Base-by-base conservation (phyloP, 2,888 invertebrate genomes). In the Caenorhabditis sulstoni region DNA sequence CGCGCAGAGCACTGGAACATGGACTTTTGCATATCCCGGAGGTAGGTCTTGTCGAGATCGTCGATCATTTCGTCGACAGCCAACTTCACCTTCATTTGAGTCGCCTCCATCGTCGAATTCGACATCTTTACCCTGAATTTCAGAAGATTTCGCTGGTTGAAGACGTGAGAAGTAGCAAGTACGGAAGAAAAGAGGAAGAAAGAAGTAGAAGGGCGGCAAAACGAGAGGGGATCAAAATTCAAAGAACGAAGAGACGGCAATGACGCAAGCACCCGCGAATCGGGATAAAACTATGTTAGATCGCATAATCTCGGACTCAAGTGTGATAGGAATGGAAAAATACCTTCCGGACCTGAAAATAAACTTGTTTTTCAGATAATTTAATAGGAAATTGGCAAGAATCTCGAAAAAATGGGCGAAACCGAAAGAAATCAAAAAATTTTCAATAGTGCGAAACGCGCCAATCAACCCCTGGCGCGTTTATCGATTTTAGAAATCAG, bases 1-100 rank as follows among this genome's bases (percentile, higher is more conserved):
- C 80, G 79, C n/a, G 87, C 84, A 0, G 88, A 88, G 71, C 88
- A 88, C 23, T 65, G 55, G 71, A 88, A 88, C 87, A 88, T 87
- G 41, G 64, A 55, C 66, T 85, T 85, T 71, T 88, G 88, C 83
- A 86, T 86, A 52, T 86, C 87, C 7, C 88, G 82, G 16, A 88
- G 79, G 65, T 85, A 73, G 35, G 29, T 85, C 62, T 82, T 81
- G 75, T 88, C 87, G 55, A 87, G 73, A 35, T 87, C 80, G 67
- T 84, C 83, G 52, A 88, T 82, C 82, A 88, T 82, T 39, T 78
- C 81, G 58, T 88, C 88, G 41, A 88, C 87, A 9, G 87, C 88
- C 52, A 65, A 23, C 64, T 87, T 87, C 45, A 88, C 87, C 68
- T 84, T 84, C 65, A 67, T 65, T 62, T 86, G 85, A 23, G 85